A percentile compares a stretch with the other conserved stretches of the same genome.
Conservation (phyloP, 2,797 vertebrate genomes). For the Poecilia picta region DNA sequence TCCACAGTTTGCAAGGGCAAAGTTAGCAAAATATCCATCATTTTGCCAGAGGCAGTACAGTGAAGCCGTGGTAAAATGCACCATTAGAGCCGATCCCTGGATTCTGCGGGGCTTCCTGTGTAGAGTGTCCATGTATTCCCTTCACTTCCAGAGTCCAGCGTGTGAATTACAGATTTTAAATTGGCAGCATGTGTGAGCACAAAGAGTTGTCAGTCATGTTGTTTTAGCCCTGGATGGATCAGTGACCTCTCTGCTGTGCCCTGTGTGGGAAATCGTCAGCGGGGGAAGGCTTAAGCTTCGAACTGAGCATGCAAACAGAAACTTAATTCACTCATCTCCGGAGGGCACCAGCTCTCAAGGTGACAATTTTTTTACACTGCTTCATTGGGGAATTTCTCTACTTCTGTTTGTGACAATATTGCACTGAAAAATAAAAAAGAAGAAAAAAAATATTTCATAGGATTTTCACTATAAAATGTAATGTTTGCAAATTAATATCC, state of each 20-base stretch:
- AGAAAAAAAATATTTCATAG: not conserved
- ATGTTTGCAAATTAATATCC: not conserved
- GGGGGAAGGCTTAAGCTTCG: not conserved
- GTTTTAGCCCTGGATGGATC: slow-evolving; percentile 1
- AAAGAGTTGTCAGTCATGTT: not conserved
- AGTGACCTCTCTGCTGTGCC: not conserved
- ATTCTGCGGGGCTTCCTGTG: not conserved
- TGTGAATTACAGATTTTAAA: slow-evolving; percentile 5
- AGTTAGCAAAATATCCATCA: not conserved
- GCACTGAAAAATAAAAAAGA: not conserved
- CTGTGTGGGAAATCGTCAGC: slow-evolving; percentile 9
- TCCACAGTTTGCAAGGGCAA: not conserved
- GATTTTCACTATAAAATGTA: not conserved
- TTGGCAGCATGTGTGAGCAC: slow-evolving; percentile 4
- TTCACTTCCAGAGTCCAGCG: not conserved
- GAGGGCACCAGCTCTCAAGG: not conserved
- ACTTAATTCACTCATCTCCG: slow-evolving; percentile 1
- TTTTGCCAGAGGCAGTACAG: not conserved
- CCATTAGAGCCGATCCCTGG: not conserved
- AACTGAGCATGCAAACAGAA: slow-evolving; percentile 1
- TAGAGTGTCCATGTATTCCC: not conserved
- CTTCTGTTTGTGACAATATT: not conserved
- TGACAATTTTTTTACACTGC: slow-evolving; percentile 1
- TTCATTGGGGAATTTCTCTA: not conserved
- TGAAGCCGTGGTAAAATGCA: not conserved